phyloP scores from a whole-genome alignment of 2,888 invertebrate genomes.

The Caenorhabditis sinica region DNA sequence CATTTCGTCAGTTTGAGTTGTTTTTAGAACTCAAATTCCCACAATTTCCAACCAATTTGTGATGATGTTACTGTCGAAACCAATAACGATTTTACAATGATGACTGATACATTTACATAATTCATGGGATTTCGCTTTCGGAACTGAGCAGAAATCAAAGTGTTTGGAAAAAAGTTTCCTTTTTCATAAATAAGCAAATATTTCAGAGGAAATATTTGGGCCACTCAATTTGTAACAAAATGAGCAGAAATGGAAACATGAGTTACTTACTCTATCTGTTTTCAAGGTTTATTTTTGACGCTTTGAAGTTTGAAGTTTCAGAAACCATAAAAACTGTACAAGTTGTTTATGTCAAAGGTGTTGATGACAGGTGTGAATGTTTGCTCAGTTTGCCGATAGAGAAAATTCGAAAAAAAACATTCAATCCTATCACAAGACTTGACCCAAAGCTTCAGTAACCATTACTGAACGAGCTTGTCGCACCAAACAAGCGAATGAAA shows the following conservation, averaged over 20 bases:
- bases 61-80: constrained; percentile 50
- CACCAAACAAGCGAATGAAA: constrained; percentile 2
- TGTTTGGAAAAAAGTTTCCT: background rate
- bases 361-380: background rate
- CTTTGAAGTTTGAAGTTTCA: constrained; percentile 1
- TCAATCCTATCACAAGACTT: background rate
- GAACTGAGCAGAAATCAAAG: background rate
- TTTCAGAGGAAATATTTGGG: no score
- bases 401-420: background rate
- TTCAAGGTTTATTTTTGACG: background rate
- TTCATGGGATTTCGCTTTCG: background rate
- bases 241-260: no score
- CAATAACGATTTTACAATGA: constrained; percentile 35
- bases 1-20: constrained; percentile 65
- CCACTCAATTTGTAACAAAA: no score
- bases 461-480: no score
- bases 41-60: constrained; percentile 41
- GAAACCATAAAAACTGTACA: constrained; percentile 26
- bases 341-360: constrained; percentile 13
- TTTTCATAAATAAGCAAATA: no score
- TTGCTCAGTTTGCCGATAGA: background rate
- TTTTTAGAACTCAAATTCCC: constrained; percentile 51
- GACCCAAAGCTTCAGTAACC: background rate
- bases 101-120: constrained; percentile 22
- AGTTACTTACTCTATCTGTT: no score